phyloP scores from a whole-genome alignment of 2,113 vertebrate genomes.

The Thunnus maccoyii region DNA sequence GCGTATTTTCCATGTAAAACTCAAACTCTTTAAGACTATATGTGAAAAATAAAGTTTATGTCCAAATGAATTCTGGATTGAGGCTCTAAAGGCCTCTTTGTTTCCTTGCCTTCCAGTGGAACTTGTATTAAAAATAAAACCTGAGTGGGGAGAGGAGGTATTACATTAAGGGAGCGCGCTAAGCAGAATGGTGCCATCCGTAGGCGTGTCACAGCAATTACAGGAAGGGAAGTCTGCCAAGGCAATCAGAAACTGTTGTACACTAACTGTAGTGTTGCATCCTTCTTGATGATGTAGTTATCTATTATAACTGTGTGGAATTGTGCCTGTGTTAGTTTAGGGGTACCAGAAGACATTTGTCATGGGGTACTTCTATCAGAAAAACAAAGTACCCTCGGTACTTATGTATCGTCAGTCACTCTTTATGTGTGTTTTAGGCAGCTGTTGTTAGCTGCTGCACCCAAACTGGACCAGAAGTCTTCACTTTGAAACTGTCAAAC shows the following conservation, averaged over 20 bases:
- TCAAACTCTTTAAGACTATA: slow-evolving; percentile 56
- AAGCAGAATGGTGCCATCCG: slow-evolving; percentile 11
- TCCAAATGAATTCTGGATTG: slow-evolving; percentile 41
- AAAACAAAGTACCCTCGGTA: too few species aligned
- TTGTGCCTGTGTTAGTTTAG: slow-evolving; percentile 44
- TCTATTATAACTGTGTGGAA: slow-evolving; percentile 45
- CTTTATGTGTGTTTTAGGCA: slow-evolving; percentile 12
- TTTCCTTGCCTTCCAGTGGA: slow-evolving; percentile 27
- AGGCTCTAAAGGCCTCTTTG: slow-evolving; percentile 17
- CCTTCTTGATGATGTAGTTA: slow-evolving; percentile 34
- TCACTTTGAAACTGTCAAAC: background rate
- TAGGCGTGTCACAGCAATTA: slow-evolving; percentile 1
- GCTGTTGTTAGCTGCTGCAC: too few species aligned
- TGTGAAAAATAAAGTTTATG: slow-evolving; percentile 71
- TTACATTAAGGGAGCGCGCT: background rate
- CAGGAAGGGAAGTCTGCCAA: slow-evolving; percentile 4
- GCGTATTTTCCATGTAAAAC: slow-evolving; percentile 65
- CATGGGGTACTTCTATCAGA: background rate
- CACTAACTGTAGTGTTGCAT: slow-evolving; percentile 22
- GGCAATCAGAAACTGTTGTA: slow-evolving; percentile 19
- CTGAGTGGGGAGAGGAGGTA: background rate
- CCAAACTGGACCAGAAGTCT: background rate
- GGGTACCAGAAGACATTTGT: slow-evolving; percentile 20
- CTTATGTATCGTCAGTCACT: too few species aligned
- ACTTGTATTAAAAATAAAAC: background rate